Evolutionary conservation across 1,140 invertebrate species (phyloP).

Genomic region (Phocides pigmalion): DNA sequence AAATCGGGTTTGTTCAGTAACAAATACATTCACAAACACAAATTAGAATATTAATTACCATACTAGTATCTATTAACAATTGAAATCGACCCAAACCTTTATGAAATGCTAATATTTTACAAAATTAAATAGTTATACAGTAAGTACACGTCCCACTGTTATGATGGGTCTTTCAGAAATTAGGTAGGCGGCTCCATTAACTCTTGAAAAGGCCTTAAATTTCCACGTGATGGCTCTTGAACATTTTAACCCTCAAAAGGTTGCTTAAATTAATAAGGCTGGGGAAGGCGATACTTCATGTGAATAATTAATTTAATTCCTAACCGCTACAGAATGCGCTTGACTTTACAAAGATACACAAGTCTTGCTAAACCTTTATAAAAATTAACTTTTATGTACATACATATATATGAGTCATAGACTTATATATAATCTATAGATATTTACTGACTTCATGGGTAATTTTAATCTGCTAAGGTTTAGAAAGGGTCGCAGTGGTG

Average conservation of each 20-base stretch:
- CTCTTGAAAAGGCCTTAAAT: conserved; percentile 4
- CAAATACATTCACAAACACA: too few species aligned
- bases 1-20: too few species aligned
- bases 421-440: too few species aligned
- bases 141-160: too few species aligned
- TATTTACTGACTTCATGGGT: too few species aligned
- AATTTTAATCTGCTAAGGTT: too few species aligned
- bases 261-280: conserved; percentile 12
- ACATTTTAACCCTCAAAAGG: conserved; percentile 17
- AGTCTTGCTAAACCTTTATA: not conserved
- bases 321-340: conserved; percentile 1
- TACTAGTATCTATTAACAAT: too few species aligned
- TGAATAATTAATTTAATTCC: conserved; percentile 22
- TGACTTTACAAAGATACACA: not conserved
- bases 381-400: not conserved
- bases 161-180: not conserved
- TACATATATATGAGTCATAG: not conserved
- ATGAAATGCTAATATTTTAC: too few species aligned
- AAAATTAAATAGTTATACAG: too few species aligned
- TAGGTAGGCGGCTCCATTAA: conserved; percentile 10
- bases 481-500: too few species aligned
- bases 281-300: conserved; percentile 8
- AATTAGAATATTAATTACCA: too few species aligned
- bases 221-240: conserved; percentile 2
- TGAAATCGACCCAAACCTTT: too few species aligned